Conservation (phyloP, 2,113 vertebrate species). For the Pycnonotus jocosus region DNA sequence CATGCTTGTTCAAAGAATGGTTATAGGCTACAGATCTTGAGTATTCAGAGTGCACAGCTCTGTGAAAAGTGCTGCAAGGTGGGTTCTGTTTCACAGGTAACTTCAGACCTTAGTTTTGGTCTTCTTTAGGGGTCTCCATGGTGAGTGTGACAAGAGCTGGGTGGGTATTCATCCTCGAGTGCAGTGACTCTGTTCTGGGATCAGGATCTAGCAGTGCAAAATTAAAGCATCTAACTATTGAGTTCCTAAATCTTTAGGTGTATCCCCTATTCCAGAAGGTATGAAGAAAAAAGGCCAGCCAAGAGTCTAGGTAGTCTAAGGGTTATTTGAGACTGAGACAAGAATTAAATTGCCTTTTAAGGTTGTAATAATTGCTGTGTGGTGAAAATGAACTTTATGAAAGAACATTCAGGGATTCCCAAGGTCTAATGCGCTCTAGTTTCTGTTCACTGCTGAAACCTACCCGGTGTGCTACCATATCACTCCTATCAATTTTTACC, state of each 20-base stretch:
- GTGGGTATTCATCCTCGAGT: neutral
- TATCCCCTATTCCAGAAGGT: neutral
- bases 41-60: neutral
- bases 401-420: neutral
- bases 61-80: neutral
- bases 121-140: accelerated
- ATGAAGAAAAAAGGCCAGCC: neutral
- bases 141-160: neutral
- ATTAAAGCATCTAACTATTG: neutral
- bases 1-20: neutral
- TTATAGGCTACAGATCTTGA: neutral
- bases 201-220: neutral
- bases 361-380: neutral
- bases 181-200: neutral
- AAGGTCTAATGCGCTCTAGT: neutral
- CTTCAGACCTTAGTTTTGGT: neutral
- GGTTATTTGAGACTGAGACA: neutral
- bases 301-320: neutral
- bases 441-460: neutral
- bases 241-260: neutral
- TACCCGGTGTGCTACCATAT: neutral
- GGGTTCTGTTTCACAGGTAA: neutral
- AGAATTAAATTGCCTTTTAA: neutral
- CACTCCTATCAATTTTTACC: neutral
- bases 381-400: neutral